These are phyloP conservation scores for Toxotes lorentzi DNA, from an alignment of 2,797 vertebrate genomes.

Conservation along the genomic window DNA sequence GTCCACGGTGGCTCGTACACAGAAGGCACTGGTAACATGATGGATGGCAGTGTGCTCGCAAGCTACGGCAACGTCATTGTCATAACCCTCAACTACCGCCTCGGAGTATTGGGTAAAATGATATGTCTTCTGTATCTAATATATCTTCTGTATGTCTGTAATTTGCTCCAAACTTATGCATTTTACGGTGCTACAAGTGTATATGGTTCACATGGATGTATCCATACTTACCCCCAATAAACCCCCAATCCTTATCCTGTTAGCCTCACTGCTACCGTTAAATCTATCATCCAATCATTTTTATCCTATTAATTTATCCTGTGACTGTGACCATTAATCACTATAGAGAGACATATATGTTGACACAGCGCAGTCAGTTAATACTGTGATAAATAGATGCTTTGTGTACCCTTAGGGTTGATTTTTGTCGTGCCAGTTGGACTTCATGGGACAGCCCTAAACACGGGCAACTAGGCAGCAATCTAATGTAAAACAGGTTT, in stretches of 20 bases:
- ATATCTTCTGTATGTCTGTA: not conserved
- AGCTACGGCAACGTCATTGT: slow-evolving; percentile 98
- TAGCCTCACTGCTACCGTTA: not conserved
- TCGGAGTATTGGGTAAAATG: slow-evolving; percentile 91
- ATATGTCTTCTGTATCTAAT: slow-evolving; percentile 24
- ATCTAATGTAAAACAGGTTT: slow-evolving; percentile 14
- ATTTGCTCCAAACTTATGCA: not conserved
- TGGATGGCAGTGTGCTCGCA: slow-evolving; percentile 94
- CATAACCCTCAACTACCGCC: slow-evolving; percentile 95
- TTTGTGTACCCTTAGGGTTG: not conserved
- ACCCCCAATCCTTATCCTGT: not conserved
- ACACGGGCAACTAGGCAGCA: not conserved
- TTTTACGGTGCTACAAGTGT: not conserved
- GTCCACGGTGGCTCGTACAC: slow-evolving; percentile 97
- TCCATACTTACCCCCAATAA: slow-evolving; percentile 16
- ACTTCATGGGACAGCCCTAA: not conserved
- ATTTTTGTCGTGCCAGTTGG: not conserved
- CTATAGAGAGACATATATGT: not conserved
- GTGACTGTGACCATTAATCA: not conserved
- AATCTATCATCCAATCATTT: not conserved
- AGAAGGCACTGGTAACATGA: slow-evolving; percentile 96
- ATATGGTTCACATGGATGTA: not conserved
- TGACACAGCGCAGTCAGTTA: not conserved
- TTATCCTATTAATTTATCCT: slow-evolving; percentile 2
- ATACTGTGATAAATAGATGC: not conserved